A percentile compares a stretch with the other conserved stretches of the same genome.
Conservation (phyloP, 64 coral and sea anemone species). For the Pocillopora verrucosa region DNA sequence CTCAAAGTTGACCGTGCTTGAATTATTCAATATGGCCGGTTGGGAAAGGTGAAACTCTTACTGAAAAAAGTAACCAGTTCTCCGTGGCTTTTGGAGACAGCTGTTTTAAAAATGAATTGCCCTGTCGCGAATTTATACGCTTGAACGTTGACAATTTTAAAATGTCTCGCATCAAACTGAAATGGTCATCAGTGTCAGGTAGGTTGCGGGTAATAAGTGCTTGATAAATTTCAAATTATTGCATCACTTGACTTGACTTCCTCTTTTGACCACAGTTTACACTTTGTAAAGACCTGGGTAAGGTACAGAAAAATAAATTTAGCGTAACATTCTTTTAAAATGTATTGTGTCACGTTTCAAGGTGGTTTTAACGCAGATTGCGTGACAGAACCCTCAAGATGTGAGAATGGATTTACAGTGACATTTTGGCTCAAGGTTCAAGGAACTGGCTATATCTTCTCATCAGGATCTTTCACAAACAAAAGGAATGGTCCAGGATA, state of each 20-base stretch:
- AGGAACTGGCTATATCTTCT: slow-evolving; percentile 50
- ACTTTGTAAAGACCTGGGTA: neutral
- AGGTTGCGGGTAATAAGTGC: no score
- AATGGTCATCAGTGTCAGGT: no score
- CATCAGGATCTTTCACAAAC: slow-evolving; percentile 63
- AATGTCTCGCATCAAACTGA: no score
- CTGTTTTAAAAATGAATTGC: no score
- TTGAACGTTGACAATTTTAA: no score
- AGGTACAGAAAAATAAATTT: neutral
- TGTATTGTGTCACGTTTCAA: neutral
- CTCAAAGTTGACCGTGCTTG: no score
- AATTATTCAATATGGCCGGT: no score
- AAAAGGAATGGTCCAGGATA: slow-evolving; percentile 58
- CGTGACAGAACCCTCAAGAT: slow-evolving; percentile 55
- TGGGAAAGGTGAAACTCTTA: no score
- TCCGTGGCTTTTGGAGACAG: no score
- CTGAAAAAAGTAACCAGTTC: no score
- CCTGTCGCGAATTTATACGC: no score
- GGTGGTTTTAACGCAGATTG: slow-evolving; percentile 76
- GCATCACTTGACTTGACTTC: neutral
- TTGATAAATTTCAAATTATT: no score
- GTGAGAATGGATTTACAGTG: slow-evolving; percentile 44
- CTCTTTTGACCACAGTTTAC: neutral
- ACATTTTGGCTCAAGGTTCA: slow-evolving; percentile 65
- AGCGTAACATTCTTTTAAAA: neutral